phyloP scores from a whole-genome alignment of 2,888 invertebrate species.

The Tachystola acroxantha region DNA sequence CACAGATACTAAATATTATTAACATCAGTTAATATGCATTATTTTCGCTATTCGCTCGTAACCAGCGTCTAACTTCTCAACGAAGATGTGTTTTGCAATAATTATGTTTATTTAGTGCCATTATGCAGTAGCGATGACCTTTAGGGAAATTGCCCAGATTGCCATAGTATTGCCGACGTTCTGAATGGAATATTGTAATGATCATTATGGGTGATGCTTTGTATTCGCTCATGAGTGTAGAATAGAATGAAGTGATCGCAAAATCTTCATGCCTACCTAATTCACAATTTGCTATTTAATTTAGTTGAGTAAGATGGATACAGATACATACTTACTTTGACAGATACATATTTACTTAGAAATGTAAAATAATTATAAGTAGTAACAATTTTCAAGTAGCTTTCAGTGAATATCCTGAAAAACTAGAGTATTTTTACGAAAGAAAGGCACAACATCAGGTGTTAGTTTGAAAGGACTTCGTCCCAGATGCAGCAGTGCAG shows the following conservation, averaged over 20 bases:
- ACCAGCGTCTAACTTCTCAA: background rate
- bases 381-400: no score
- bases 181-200: conserved; percentile 13
- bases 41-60: background rate
- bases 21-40: no score
- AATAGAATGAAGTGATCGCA: conserved; percentile 5
- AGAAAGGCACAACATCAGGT: no score
- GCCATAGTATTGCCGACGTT: conserved; percentile 7
- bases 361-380: no score
- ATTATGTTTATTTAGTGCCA: conserved; percentile 44
- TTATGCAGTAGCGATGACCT: conserved; percentile 35
- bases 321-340: no score
- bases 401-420: no score
- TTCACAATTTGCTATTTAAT: background rate
- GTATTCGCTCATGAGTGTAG: conserved; percentile 5
- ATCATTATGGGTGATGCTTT: conserved; percentile 17
- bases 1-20: no score
- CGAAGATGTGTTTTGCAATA: conserved; percentile 35
- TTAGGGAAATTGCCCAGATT: conserved; percentile 35
- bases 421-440: no score
- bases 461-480: no score
- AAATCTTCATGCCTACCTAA: conserved; percentile 1
- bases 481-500: no score
- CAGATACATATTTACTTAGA: no score
- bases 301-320: background rate